These are phyloP conservation scores for Metridium senile DNA, from an alignment of 92 coral and sea anemone genomes.

Conservation along the genomic window DNA sequence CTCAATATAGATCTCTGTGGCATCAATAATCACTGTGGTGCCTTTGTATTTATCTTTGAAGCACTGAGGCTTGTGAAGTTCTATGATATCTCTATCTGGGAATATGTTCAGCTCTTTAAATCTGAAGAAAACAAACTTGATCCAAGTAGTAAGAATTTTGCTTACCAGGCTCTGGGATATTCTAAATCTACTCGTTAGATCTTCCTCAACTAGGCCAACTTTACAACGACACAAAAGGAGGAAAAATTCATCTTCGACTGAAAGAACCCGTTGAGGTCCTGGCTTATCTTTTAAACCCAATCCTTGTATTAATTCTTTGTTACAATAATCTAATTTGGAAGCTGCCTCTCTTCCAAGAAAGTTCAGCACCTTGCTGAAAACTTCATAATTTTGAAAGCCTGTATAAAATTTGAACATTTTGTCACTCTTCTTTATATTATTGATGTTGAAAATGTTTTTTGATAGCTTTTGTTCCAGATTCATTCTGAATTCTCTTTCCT, in stretches of 20 bases:
- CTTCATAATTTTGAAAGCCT: too few relatives aligned
- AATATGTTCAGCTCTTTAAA: conserved; percentile 50
- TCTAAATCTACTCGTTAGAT: conserved; percentile 44
- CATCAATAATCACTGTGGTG: conserved; percentile 33
- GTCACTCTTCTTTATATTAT: too few relatives aligned
- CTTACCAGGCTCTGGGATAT: conserved; percentile 55
- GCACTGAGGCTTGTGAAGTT: conserved; percentile 39
- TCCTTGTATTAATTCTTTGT: conserved; percentile 30
- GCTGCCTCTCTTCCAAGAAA: conserved; percentile 56
- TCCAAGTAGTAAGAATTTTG: conserved; percentile 32
- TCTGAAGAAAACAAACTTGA: too few relatives aligned
- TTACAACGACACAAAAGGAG: conserved; percentile 40
- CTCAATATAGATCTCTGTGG: too few relatives aligned
- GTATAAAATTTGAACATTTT: too few relatives aligned
- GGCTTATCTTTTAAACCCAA: conserved; percentile 16
- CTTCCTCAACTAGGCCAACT: conserved; percentile 49
- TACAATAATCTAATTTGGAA: conserved; percentile 25
- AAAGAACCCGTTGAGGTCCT: conserved; percentile 34
- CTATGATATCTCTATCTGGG: conserved; percentile 43
- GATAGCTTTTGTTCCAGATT: too few relatives aligned
- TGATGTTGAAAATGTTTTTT: too few relatives aligned
- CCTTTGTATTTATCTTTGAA: conserved; percentile 46
- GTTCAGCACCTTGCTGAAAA: conserved; percentile 26
- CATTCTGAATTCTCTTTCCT: too few relatives aligned
- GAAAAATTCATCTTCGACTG: conserved; percentile 46